These are phyloP conservation scores for Anas capensis DNA, from an alignment of 2,797 vertebrate species.

Conservation along the genomic window DNA sequence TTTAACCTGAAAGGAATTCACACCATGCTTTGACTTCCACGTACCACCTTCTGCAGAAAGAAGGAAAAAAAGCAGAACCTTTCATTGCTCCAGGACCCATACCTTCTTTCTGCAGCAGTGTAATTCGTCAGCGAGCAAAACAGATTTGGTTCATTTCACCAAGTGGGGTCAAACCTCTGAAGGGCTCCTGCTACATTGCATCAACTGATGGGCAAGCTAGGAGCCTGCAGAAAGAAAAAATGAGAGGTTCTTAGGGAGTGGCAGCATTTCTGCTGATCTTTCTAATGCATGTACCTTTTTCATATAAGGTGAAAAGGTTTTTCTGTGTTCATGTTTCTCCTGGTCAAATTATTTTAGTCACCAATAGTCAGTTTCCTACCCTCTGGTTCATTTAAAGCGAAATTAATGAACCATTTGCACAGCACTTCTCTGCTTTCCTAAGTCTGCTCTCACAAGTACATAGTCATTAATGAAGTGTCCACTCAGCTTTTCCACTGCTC, in stretches of 20 bases:
- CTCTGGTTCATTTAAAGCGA: neutral
- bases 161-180: neutral
- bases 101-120: neutral
- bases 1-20: neutral
- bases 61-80: neutral
- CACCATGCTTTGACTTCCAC: neutral
- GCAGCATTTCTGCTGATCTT: neutral
- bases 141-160: neutral
- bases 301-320: rapidly evolving
- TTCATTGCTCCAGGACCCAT: neutral
- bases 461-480: neutral
- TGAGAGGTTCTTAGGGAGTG: neutral
- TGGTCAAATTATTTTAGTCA: neutral
- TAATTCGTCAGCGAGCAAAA: neutral
- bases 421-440: neutral
- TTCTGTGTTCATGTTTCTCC: neutral
- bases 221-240: neutral
- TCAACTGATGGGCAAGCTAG: rapidly evolving
- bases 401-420: constrained; percentile 20
- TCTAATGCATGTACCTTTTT: neutral
- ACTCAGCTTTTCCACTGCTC: constrained; percentile 22
- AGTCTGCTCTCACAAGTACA: neutral
- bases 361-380: neutral
- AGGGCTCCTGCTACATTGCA: neutral
- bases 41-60: neutral